Percentiles rank a stretch among this genome's conserved stretches.
Evolutionary conservation across 2,888 invertebrate genomes (phyloP).

Genomic region (Andricus curvator): DNA sequence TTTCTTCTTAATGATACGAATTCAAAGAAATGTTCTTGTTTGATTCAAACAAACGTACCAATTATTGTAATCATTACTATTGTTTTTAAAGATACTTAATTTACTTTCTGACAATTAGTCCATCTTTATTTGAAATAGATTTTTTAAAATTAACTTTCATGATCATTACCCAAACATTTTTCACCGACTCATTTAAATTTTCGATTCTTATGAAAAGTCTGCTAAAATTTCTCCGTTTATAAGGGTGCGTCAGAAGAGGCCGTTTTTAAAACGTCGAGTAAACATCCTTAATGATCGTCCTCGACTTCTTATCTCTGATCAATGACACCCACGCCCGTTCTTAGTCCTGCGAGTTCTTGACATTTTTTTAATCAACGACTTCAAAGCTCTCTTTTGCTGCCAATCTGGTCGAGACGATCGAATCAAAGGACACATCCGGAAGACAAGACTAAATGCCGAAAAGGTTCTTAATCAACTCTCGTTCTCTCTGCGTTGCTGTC

Average conservation of each 20-base stretch:
- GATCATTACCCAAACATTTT: not conserved
- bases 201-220: not conserved
- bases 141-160: not conserved
- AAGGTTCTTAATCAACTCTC: constrained; percentile 67
- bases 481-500: constrained; percentile 46
- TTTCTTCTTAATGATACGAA: too few species aligned
- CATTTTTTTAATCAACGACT: constrained; percentile 76
- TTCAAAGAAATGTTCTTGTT: too few species aligned
- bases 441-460: constrained; percentile 55
- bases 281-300: constrained; percentile 45
- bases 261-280: constrained; percentile 50
- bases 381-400: constrained; percentile 68
- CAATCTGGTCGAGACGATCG: constrained; percentile 62
- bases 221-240: not conserved
- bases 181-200: not conserved
- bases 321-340: constrained; percentile 43
- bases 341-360: constrained; percentile 49
- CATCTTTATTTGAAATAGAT: not conserved
- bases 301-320: constrained; percentile 30
- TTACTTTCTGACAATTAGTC: too few species aligned
- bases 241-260: constrained; percentile 5
- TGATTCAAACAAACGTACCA: too few species aligned
- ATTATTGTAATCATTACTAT: too few species aligned
- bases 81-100: too few species aligned
- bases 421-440: constrained; percentile 65